Percentiles rank a stretch among this genome's conserved stretches.
Evolutionary conservation across 1,140 invertebrate species (phyloP).

Genomic region (Potamilus streckersoni): DNA sequence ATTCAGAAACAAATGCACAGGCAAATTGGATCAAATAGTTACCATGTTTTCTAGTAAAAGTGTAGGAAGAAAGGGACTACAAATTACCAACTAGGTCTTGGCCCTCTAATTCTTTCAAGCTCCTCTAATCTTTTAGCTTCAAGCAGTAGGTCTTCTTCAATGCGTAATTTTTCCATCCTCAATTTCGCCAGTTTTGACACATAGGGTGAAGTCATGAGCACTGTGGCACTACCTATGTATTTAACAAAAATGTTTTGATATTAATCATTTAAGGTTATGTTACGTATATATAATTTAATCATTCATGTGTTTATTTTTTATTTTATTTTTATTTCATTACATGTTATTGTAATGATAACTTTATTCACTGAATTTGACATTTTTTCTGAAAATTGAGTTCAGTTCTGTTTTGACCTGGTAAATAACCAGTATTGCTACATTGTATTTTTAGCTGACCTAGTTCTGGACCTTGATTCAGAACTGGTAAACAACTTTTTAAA

Average conservation of each 20-base stretch:
- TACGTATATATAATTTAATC: too few relatives aligned
- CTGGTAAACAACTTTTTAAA: too few relatives aligned
- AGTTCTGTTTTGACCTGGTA: too few relatives aligned
- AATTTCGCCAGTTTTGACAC: slow-evolving; percentile 44
- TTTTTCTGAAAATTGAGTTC: too few relatives aligned
- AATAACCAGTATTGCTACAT: too few relatives aligned
- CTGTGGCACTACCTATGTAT: slow-evolving; percentile 29
- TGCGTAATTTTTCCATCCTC: slow-evolving; percentile 42
- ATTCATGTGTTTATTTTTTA: too few relatives aligned
- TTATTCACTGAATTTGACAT: too few relatives aligned
- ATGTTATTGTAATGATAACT: too few relatives aligned
- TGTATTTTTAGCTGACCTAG: too few relatives aligned
- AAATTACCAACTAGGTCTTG: slow-evolving; percentile 47
- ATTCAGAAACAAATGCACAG: not conserved
- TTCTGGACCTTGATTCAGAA: too few relatives aligned
- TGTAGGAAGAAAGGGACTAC: not conserved
- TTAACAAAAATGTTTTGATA: not conserved
- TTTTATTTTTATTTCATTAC: too few relatives aligned
- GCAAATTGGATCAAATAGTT: not conserved
- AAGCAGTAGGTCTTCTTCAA: slow-evolving; percentile 51
- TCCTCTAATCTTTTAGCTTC: slow-evolving; percentile 49
- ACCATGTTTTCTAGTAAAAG: not conserved
- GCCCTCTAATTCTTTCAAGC: slow-evolving; percentile 51
- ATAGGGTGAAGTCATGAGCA: slow-evolving; percentile 39
- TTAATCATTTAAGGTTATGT: not conserved